Evolutionary conservation across 2,113 vertebrate species (phyloP).

Genomic region (Pogona vitticeps): DNA sequence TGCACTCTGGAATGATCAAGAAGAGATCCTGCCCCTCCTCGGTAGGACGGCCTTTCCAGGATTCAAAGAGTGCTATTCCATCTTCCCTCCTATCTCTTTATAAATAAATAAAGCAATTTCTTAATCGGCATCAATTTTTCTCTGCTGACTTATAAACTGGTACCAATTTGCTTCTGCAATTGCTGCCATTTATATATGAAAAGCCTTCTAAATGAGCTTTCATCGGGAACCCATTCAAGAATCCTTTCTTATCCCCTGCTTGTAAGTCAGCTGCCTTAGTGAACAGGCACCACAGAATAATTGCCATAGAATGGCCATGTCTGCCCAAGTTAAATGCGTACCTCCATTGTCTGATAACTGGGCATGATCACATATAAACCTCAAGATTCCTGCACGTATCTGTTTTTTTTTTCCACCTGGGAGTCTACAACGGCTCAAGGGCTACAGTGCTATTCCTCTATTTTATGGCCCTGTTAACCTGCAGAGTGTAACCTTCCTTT

Average conservation of each 20-base stretch:
- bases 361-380: neutral
- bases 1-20: too few species aligned
- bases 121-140: too few species aligned
- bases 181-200: too few species aligned
- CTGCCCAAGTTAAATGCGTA: neutral
- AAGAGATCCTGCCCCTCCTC: too few species aligned
- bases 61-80: too few species aligned
- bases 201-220: neutral
- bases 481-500: neutral
- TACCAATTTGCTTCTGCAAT: too few species aligned
- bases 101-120: too few species aligned
- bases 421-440: neutral
- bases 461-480: neutral
- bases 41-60: too few species aligned
- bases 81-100: too few species aligned
- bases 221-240: neutral
- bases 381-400: neutral
- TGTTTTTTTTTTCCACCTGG: neutral
- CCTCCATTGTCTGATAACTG: neutral
- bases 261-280: neutral
- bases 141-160: too few species aligned
- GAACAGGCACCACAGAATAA: neutral
- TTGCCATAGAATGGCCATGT: neutral
- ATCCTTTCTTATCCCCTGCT: too few species aligned
- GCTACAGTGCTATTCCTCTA: neutral